A percentile compares a stretch with the other conserved stretches of the same genome.
phyloP scores from a whole-genome alignment of 2,888 invertebrate genomes.

The Syrista parreyssii region DNA sequence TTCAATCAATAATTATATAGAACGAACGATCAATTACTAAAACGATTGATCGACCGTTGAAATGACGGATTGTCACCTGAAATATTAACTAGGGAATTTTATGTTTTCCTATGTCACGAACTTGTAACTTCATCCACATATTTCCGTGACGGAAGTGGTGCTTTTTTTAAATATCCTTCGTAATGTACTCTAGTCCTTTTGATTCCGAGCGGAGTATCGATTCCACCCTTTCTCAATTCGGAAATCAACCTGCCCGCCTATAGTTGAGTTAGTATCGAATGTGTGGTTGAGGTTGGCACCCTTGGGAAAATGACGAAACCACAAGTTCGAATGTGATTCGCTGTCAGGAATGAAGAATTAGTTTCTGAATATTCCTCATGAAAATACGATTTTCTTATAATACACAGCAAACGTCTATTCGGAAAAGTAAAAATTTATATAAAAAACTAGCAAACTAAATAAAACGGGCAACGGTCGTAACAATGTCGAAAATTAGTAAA shows the following conservation, averaged over 20 bases:
- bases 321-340: neutral
- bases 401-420: neutral
- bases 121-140: neutral
- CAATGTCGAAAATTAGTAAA: neutral
- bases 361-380: neutral
- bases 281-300: neutral
- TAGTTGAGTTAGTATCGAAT: neutral
- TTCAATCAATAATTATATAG: no score
- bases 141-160: conserved; percentile 4
- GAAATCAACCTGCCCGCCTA: neutral
- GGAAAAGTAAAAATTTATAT: neutral
- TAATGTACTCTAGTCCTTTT: neutral
- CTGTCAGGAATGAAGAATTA: neutral
- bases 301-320: neutral
- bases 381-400: neutral
- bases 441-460: neutral
- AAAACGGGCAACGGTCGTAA: neutral
- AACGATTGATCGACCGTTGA: neutral
- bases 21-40: neutral
- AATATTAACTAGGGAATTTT: neutral
- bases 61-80: neutral
- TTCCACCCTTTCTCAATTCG: neutral
- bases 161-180: neutral
- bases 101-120: neutral
- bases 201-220: neutral